phyloP scores from a whole-genome alignment of 2,113 vertebrate species.

The Lipophrys pholis region DNA sequence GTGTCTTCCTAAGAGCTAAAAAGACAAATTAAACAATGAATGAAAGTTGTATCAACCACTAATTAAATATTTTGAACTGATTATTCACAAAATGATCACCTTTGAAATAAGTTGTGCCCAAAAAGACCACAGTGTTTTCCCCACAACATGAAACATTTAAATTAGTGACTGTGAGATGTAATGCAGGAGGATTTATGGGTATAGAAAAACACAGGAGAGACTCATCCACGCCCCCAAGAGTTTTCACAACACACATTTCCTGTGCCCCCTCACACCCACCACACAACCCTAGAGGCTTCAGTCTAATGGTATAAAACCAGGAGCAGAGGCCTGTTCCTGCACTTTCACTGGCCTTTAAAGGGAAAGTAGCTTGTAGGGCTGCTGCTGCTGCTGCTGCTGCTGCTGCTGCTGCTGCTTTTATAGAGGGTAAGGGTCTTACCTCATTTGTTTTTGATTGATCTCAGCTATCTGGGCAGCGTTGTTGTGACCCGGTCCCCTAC shows the following conservation, averaged over 20 bases:
- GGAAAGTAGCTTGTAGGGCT: slow-evolving; percentile 74
- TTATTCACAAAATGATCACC: too few relatives aligned
- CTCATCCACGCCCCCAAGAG: slow-evolving; percentile 11
- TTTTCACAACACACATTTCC: slow-evolving; percentile 46
- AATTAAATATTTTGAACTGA: not conserved
- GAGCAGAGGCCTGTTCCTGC: slow-evolving; percentile 58
- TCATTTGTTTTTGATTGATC: slow-evolving; percentile 99
- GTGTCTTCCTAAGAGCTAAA: not conserved
- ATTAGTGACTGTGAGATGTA: not conserved
- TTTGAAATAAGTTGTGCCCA: too few relatives aligned
- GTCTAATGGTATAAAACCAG: slow-evolving; percentile 34
- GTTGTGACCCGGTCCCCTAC: slow-evolving; percentile 99
- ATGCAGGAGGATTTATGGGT: slow-evolving; percentile 1
- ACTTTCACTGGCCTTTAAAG: slow-evolving; percentile 58
- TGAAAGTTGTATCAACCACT: slow-evolving; percentile 1
- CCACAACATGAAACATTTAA: too few relatives aligned
- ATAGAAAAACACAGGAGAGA: slow-evolving; percentile 45
- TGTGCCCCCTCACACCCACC: slow-evolving; percentile 57
- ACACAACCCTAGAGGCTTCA: slow-evolving; percentile 54
- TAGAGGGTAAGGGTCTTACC: slow-evolving; percentile 89
- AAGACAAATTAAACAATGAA: not conserved
- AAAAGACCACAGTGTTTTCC: too few relatives aligned
- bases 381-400: slow-evolving; percentile 54
- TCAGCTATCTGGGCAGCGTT: slow-evolving; percentile 99
- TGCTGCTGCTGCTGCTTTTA: slow-evolving; percentile 59